Percentiles rank a stretch among this genome's conserved stretches.
phyloP scores from a whole-genome alignment of 2,113 vertebrate species.

The Chascanopsetta lugubris region DNA sequence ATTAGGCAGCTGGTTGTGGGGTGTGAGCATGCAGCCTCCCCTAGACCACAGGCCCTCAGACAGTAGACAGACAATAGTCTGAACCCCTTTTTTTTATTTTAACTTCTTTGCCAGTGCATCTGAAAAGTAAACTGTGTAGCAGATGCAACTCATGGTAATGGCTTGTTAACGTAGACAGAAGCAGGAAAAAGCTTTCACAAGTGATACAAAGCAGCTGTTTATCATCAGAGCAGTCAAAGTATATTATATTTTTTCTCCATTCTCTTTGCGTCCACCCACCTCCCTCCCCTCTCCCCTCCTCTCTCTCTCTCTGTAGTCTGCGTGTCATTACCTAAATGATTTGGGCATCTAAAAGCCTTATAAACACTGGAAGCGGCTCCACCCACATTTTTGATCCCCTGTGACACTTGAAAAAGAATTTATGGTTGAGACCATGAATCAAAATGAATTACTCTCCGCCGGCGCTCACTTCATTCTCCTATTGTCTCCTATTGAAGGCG shows the following conservation, averaged over 20 bases:
- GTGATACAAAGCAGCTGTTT: constrained; percentile 90
- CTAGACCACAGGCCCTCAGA: constrained; percentile 4
- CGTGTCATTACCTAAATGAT: constrained; percentile 88
- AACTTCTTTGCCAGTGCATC: constrained; percentile 79
- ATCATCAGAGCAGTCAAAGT: constrained; percentile 82
- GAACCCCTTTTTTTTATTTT: constrained; percentile 15
- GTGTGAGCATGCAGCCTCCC: not conserved
- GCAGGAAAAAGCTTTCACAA: constrained; percentile 89
- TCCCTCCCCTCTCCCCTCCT: not conserved
- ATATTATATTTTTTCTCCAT: constrained; percentile 81
- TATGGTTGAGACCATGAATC: constrained; percentile 1
- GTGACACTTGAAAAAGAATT: constrained; percentile 21
- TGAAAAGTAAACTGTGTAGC: constrained; percentile 77
- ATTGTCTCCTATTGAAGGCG: constrained; percentile 1
- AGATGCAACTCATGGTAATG: constrained; percentile 86
- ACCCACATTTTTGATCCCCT: constrained; percentile 14
- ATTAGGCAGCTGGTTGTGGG: constrained; percentile 23
- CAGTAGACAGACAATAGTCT: not conserved
- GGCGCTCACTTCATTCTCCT: not conserved
- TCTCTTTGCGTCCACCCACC: constrained; percentile 31
- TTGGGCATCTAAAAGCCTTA: constrained; percentile 77
- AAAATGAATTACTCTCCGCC: constrained; percentile 20
- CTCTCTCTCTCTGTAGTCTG: constrained; percentile 69
- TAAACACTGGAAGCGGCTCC: constrained; percentile 38
- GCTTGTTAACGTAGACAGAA: constrained; percentile 87